Evolutionary conservation across 2,113 vertebrate species (phyloP).

Genomic region (Meles meles): DNA sequence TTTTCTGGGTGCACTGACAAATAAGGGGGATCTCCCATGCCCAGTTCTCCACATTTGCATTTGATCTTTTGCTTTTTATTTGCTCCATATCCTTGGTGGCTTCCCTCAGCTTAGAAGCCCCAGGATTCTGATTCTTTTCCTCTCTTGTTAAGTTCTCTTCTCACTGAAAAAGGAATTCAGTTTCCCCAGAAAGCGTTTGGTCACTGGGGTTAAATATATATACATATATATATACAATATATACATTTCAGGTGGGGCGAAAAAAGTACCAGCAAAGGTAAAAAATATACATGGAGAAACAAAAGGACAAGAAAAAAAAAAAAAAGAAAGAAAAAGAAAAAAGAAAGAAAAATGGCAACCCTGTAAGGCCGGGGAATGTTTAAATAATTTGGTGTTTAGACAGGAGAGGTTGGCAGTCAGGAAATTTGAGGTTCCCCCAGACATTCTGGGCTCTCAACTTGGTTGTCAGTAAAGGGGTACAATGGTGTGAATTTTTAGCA

Average conservation of each 20-base stretch:
- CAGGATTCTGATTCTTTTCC: background rate
- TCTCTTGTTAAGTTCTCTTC: background rate
- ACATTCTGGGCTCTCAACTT: conserved; percentile 45
- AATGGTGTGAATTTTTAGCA: conserved; percentile 70
- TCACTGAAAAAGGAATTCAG: background rate
- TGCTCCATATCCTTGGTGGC: background rate
- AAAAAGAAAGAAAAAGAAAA: background rate
- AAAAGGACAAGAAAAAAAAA: background rate
- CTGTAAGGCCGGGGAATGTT: background rate
- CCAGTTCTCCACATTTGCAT: background rate
- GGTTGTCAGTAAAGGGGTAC: conserved; percentile 42
- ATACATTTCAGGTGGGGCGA: background rate
- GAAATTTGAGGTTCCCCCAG: conserved; percentile 74
- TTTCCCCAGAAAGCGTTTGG: background rate
- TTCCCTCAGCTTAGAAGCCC: background rate
- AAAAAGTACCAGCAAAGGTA: background rate
- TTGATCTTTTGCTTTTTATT: background rate
- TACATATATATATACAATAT: no score
- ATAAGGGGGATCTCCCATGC: background rate
- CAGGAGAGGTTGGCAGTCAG: conserved; percentile 54
- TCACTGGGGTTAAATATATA: background rate
- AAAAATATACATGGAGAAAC: background rate
- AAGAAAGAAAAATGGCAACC: background rate
- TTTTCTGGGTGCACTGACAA: background rate
- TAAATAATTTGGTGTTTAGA: conserved; percentile 38